Percentiles rank a stretch among this genome's conserved stretches.
Evolutionary conservation across 2,113 vertebrate genomes (phyloP).

Genomic region (Mustelus asterias): DNA sequence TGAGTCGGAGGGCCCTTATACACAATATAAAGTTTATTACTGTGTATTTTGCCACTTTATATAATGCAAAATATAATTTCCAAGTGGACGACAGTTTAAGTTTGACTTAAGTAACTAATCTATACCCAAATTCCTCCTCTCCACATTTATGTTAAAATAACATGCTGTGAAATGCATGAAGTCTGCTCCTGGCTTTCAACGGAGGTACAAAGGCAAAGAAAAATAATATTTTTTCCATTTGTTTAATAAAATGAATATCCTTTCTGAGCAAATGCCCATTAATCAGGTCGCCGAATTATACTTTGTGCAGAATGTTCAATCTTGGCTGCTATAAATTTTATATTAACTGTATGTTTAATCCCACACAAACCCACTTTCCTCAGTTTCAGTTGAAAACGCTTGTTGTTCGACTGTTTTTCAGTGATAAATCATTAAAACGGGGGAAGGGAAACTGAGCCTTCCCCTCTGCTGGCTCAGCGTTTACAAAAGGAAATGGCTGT

Average conservation of each 20-base stretch:
- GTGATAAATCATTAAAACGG: conserved; percentile 8
- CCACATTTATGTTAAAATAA: neutral
- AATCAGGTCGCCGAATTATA: neutral
- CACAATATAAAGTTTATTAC: neutral
- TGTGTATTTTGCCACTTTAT: neutral
- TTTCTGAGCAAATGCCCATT: neutral
- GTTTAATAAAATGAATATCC: neutral
- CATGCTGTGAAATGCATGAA: neutral
- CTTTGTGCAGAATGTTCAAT: neutral
- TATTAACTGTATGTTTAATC: neutral
- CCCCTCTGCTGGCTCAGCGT: neutral
- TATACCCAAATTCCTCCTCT: neutral
- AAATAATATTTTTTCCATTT: conserved; percentile 2
- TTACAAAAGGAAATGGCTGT: conserved; percentile 21
- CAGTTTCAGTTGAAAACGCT: neutral
- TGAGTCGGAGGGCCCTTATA: neutral
- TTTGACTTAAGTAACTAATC: neutral
- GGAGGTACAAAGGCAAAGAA: neutral
- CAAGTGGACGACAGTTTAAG: neutral
- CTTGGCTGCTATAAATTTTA: neutral
- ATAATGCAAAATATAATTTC: neutral
- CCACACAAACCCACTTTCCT: neutral
- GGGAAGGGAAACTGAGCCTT: conserved; percentile 18
- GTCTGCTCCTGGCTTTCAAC: neutral
- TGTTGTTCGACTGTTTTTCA: neutral